Conservation (phyloP, 1,140 invertebrate species). For the Daktulosphaira vitifoliae region DNA sequence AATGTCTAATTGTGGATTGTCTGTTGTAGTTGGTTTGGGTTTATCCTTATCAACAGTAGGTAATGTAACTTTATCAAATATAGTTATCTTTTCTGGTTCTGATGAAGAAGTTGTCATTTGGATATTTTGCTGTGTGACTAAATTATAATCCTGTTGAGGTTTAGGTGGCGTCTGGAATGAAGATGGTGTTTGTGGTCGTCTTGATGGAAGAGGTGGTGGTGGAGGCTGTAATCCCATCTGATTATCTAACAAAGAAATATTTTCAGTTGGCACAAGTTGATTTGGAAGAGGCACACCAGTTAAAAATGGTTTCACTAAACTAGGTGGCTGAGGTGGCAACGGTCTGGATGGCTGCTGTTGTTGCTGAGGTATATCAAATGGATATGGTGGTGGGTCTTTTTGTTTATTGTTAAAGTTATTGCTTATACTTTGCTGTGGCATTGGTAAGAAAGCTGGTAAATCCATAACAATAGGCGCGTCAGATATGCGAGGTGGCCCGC, state of each 20-base stretch:
- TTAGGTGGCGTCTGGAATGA: not conserved
- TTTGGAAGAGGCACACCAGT: conserved; percentile 64
- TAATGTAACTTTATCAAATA: not conserved
- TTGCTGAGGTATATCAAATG: conserved; percentile 56
- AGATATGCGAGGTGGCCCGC: conserved; percentile 72
- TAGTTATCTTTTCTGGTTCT: not conserved
- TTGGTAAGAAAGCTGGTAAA: conserved; percentile 42
- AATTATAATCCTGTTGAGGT: conserved; percentile 5
- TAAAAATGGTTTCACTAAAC: conserved; percentile 49
- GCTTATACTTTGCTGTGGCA: conserved; percentile 17
- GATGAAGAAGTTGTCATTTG: not conserved
- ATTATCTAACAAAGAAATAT: not conserved
- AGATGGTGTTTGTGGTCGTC: conserved; percentile 1
- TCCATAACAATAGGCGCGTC: conserved; percentile 66
- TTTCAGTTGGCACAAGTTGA: conserved; percentile 53
- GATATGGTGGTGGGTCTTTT: conserved; percentile 54
- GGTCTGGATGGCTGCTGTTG: conserved; percentile 43
- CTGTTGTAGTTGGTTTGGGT: conserved; percentile 37
- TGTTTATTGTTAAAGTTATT: not conserved
- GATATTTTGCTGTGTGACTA: not conserved
- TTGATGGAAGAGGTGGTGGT: not conserved
- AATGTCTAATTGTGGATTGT: conserved; percentile 35
- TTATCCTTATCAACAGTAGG: conserved; percentile 31
- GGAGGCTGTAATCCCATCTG: not conserved
- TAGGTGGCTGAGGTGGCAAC: conserved; percentile 36